These are phyloP conservation scores for Andrena fulva DNA, from an alignment of 2,888 invertebrate species.

Conservation along the genomic window DNA sequence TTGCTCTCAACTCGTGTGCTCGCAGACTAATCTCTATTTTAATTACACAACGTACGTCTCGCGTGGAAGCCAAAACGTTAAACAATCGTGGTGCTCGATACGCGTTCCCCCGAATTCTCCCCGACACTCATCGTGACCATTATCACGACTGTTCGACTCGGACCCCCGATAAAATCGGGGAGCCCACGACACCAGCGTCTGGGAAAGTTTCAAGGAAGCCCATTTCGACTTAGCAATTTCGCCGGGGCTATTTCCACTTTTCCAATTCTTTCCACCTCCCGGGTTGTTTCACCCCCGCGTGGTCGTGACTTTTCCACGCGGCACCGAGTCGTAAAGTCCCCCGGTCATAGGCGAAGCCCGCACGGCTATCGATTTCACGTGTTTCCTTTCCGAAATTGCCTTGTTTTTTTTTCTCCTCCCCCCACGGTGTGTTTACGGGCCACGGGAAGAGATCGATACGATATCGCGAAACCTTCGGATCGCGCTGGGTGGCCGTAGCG, in stretches of 20 bases:
- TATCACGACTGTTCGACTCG: conserved; percentile 35
- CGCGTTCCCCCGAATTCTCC: conserved; percentile 14
- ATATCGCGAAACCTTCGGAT: conserved; percentile 70
- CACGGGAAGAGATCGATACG: conserved; percentile 73
- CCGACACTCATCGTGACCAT: conserved; percentile 31
- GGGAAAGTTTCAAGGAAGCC: conserved; percentile 53
- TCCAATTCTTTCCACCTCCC: conserved; percentile 52
- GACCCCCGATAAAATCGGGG: conserved; percentile 56
- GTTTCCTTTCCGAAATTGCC: conserved; percentile 77
- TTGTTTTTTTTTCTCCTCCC: conserved; percentile 61
- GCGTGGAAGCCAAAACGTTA: not conserved
- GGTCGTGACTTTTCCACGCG: conserved; percentile 68
- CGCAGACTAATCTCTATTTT: too few species aligned
- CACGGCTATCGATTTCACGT: conserved; percentile 73
- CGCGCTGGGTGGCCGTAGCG: conserved; percentile 68
- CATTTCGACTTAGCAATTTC: conserved; percentile 67
- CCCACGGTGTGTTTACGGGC: conserved; percentile 50
- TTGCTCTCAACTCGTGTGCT: too few species aligned
- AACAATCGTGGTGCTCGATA: not conserved
- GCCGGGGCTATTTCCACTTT: conserved; percentile 61
- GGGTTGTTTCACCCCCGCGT: conserved; percentile 48
- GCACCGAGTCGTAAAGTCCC: conserved; percentile 64
- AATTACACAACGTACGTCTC: too few species aligned
- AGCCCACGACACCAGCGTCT: conserved; percentile 51
- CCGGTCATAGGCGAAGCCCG: conserved; percentile 51